Evolutionary conservation across 64 coral and sea anemone genomes (phyloP).

Genomic region (Stichodactyla mertensii): DNA sequence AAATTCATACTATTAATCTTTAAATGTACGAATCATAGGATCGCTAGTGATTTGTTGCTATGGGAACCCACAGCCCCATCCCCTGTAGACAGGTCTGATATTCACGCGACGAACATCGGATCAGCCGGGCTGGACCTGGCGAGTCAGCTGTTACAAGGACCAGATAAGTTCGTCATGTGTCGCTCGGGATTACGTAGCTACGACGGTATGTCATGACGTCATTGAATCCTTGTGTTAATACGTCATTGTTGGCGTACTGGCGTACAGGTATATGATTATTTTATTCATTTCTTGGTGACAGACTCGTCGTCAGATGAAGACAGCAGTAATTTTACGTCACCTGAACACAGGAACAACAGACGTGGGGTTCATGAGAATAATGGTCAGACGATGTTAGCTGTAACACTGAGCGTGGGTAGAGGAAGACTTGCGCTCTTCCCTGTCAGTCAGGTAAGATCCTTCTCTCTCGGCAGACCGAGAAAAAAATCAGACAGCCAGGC

Average conservation of each 20-base stretch:
- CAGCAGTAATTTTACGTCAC: slow-evolving; percentile 76
- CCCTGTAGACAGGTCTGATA: slow-evolving; percentile 54
- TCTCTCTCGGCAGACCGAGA: too few species aligned
- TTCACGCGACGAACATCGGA: slow-evolving; percentile 45
- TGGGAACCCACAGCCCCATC: slow-evolving; percentile 87
- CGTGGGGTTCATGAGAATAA: slow-evolving; percentile 33
- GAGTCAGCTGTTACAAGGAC: slow-evolving; percentile 74
- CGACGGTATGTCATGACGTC: slow-evolving; percentile 39
- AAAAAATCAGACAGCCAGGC: too few species aligned
- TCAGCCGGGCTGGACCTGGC: slow-evolving; percentile 80
- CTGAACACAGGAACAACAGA: slow-evolving; percentile 67
- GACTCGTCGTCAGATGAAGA: slow-evolving; percentile 80
- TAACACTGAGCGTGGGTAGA: slow-evolving; percentile 61
- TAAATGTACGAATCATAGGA: slow-evolving; percentile 19
- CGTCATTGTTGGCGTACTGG: not conserved
- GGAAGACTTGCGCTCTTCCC: slow-evolving; percentile 76
- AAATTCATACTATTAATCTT: too few species aligned
- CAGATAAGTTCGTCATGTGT: slow-evolving; percentile 91
- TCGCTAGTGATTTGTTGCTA: slow-evolving; percentile 87
- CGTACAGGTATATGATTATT: not conserved
- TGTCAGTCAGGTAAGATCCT: slow-evolving; percentile 47
- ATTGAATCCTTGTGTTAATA: not conserved
- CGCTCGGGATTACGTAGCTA: slow-evolving; percentile 70
- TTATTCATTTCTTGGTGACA: not conserved
- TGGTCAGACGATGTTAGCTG: slow-evolving; percentile 62